These are phyloP conservation scores for Columba livia DNA, from an alignment of 2,113 vertebrate genomes.

Conservation along the genomic window DNA sequence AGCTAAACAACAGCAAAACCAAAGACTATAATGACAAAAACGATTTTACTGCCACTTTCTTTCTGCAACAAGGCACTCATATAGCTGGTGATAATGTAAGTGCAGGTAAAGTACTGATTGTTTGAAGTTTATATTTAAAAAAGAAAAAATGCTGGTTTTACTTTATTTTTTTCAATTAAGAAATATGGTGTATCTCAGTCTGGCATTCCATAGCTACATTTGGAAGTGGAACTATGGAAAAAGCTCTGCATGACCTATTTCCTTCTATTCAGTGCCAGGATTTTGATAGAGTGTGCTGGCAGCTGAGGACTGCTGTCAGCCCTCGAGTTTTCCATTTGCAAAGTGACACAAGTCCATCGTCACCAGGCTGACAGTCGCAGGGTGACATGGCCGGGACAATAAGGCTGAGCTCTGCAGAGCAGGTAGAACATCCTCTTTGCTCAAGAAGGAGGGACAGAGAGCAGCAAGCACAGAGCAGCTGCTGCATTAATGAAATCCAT, in stretches of 20 bases:
- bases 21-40: not conserved
- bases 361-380: not conserved
- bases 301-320: not conserved
- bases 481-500: not conserved
- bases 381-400: accelerated
- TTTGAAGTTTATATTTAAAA: not conserved
- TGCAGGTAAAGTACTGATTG: not conserved
- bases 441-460: not conserved
- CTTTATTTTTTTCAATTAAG: not conserved
- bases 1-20: not conserved
- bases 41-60: not conserved
- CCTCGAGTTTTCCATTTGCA: not conserved
- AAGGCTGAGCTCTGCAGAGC: not conserved
- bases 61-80: not conserved
- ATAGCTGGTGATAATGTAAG: not conserved
- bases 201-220: not conserved
- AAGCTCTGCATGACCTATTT: not conserved
- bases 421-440: not conserved
- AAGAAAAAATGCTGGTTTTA: not conserved
- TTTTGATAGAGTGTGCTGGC: not conserved
- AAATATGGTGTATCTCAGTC: not conserved
- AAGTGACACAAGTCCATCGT: not conserved
- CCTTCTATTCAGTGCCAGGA: not conserved
- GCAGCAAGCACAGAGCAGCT: not conserved
- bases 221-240: not conserved